phyloP scores from a whole-genome alignment of 1,140 invertebrate species.

The Procambarus virginalis region DNA sequence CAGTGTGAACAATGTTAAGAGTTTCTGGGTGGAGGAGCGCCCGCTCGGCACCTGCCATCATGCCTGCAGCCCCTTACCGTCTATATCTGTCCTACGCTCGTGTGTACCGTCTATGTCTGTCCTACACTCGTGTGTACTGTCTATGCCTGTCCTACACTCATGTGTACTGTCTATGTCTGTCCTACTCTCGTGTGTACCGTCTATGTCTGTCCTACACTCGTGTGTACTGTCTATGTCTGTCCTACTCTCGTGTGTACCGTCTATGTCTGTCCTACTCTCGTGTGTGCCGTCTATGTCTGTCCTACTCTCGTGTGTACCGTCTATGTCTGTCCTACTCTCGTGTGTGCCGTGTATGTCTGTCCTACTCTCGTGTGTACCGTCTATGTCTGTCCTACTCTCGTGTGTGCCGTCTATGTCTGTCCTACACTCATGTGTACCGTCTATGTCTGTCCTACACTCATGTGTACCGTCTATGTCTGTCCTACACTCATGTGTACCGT shows the following conservation, averaged over 20 bases:
- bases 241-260: constrained; percentile 3
- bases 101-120: not conserved
- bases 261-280: not conserved
- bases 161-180: constrained; percentile 9
- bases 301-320: not conserved
- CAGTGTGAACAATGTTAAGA: not conserved
- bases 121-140: not conserved
- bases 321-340: not conserved
- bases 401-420: not conserved
- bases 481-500: not conserved
- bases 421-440: not conserved
- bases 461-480: not conserved
- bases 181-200: not conserved
- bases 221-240: not conserved
- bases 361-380: not conserved
- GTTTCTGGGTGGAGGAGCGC: constrained; percentile 10
- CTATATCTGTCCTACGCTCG: not conserved
- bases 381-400: not conserved
- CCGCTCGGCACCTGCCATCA: constrained; percentile 33
- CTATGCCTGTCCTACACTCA: not conserved
- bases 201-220: not conserved
- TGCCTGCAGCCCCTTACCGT: constrained; percentile 38
- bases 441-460: not conserved
- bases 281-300: not conserved
- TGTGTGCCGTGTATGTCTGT: constrained; percentile 6